These are phyloP conservation scores for Paratilapia polleni DNA, from an alignment of 2,113 vertebrate species.

Conservation along the genomic window DNA sequence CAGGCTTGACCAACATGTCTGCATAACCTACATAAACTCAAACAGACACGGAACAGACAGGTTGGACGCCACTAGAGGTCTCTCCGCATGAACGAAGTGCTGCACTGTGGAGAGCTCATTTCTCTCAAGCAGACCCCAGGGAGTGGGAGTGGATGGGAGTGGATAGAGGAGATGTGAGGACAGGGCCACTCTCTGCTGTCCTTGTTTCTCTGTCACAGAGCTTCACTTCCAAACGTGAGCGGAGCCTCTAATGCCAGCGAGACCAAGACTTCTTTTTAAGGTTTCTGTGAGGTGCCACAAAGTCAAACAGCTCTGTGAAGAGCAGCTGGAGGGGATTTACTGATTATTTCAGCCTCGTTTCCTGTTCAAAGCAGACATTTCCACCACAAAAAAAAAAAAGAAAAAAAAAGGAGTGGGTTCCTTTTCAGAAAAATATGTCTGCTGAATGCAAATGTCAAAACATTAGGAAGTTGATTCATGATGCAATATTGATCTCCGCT, in stretches of 20 bases:
- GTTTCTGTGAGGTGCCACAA: slow-evolving; percentile 15
- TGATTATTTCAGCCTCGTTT: slow-evolving; percentile 24
- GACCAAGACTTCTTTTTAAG: slow-evolving; percentile 14
- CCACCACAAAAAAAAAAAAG: neutral
- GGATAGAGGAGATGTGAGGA: slow-evolving; percentile 44
- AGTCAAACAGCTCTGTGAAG: slow-evolving; percentile 23
- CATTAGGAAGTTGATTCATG: neutral
- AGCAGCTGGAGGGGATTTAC: slow-evolving; percentile 6
- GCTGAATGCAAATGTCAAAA: slow-evolving; percentile 9
- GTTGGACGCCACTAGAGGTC: slow-evolving; percentile 36
- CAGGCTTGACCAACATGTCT: slow-evolving; percentile 9
- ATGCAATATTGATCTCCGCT: neutral
- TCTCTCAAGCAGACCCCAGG: slow-evolving; percentile 24
- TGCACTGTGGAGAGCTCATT: slow-evolving; percentile 32
- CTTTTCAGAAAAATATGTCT: neutral
- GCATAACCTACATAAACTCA: neutral
- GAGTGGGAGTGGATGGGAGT: slow-evolving; percentile 19
- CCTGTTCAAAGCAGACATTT: slow-evolving; percentile 17
- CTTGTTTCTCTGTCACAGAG: slow-evolving; percentile 22
- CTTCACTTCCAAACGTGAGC: slow-evolving; percentile 41
- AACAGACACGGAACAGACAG: slow-evolving; percentile 4
- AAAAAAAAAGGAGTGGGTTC: neutral
- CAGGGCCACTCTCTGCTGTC: slow-evolving; percentile 37
- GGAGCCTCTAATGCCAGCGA: slow-evolving; percentile 19
- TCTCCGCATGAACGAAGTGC: slow-evolving; percentile 15